Evolutionary conservation across 2,113 vertebrate species (phyloP), one percentile per base, ranked within the genome.

Genomic region (Tychaedon coryphoeus): DNA sequence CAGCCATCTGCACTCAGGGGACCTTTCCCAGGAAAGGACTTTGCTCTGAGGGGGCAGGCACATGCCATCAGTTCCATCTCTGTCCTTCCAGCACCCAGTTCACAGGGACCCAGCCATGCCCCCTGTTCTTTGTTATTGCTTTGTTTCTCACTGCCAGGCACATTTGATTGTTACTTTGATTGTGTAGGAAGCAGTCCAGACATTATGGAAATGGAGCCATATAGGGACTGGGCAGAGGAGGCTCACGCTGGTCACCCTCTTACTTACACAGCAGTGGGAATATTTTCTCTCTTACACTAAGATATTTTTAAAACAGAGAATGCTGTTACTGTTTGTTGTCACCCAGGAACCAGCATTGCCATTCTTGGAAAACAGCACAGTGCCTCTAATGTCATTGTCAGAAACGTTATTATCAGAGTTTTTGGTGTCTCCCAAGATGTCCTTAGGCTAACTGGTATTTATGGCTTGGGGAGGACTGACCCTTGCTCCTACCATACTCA

Each of bases 301-400:
- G 94, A 92, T 95, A 97, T 97, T 96, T 96, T 96, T 95, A 96
- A 93, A 95, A 19, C 83, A 26, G 76, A 89, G 86, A 93, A 95
- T 81, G 92, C 67, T 2, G 6, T 64, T 90, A 62, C 81, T 95
- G 80, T 87, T 95, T 87, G 86, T 93, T 94, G 95, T 96, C 77
- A 86, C 91, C 92, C 91, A 95, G 86, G 73, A 95, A 81, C 48
- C 73, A 95, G 83, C 86, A 89, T 24, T 91, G 70, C 96, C 94
- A 81, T 96, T 95, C 94, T 93, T 91, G 94, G 95, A 96, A 95
- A 80, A 57, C 65, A 61, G 57, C 3, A 3, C 34, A 74, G 67
- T 0, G 65, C 81, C 61, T 90, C 81, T 61, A 45, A 38, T 77
- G 69, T 40, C 57, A 81, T 73, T 36, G 73, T 93, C 72, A 86